Evolutionary conservation across 2,888 invertebrate species (phyloP).

Genomic region (Agrochola lychnidis): DNA sequence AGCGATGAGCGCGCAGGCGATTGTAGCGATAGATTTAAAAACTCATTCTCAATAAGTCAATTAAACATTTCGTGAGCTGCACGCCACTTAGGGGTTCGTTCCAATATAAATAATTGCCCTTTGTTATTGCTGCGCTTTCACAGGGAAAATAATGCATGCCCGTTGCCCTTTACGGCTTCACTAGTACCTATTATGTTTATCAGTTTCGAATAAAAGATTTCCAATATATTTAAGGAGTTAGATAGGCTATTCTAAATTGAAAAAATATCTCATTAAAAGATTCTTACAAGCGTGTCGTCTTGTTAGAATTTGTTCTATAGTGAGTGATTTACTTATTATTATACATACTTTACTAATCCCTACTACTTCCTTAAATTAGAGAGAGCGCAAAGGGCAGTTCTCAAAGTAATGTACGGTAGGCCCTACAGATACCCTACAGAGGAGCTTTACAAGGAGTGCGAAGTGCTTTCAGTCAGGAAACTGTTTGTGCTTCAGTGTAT

Average conservation of each 20-base stretch:
- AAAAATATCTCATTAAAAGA: not conserved
- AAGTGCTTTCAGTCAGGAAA: too few relatives aligned
- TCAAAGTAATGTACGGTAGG: too few relatives aligned
- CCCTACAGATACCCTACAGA: too few relatives aligned
- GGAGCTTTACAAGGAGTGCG: too few relatives aligned
- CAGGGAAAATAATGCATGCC: constrained; percentile 68
- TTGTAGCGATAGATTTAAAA: constrained; percentile 86
- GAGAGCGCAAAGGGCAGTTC: too few relatives aligned
- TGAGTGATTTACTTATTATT: not conserved
- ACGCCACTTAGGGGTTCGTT: constrained; percentile 87
- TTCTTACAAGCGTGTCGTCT: not conserved
- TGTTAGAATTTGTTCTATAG: constrained; percentile 1
- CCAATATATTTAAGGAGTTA: not conserved
- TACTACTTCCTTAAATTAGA: too few relatives aligned
- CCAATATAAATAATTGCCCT: constrained; percentile 87
- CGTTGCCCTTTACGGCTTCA: constrained; percentile 26
- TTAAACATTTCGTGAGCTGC: constrained; percentile 87
- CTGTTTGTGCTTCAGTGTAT: too few relatives aligned
- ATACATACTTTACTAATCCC: too few relatives aligned
- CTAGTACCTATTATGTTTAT: constrained; percentile 3
- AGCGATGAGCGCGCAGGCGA: constrained; percentile 82
- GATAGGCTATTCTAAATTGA: not conserved
- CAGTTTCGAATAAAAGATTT: not conserved
- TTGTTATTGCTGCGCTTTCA: constrained; percentile 84
- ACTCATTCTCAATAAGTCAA: constrained; percentile 90